Percentiles rank a stretch among this genome's conserved stretches.
Evolutionary conservation across 2,113 vertebrate species (phyloP).

Genomic region (Dryoscopus gambensis): DNA sequence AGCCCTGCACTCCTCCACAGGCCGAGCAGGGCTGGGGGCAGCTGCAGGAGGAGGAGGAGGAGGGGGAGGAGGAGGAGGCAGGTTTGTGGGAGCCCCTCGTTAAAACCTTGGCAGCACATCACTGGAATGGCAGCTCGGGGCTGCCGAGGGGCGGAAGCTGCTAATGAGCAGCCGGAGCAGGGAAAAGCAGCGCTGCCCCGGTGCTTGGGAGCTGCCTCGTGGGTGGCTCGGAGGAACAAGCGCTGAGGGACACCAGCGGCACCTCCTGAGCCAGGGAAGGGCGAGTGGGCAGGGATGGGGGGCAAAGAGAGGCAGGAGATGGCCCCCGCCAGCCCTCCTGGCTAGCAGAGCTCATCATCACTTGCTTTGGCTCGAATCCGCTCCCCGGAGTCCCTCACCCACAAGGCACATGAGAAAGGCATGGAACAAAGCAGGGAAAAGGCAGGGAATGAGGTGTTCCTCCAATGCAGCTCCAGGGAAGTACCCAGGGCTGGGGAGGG

Average conservation of each 20-base stretch:
- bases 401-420: not conserved
- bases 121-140: not conserved
- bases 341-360: fast-evolving
- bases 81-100: conserved; percentile 9
- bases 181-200: not conserved
- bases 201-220: not conserved
- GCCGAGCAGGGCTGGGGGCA: not conserved
- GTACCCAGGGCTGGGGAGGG: not conserved
- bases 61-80: not conserved
- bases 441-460: not conserved
- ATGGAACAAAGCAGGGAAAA: not conserved
- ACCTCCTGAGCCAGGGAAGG: not conserved
- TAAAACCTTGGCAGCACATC: conserved; percentile 43
- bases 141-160: not conserved
- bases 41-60: not conserved
- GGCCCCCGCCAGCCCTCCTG: not conserved
- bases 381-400: too few relatives aligned
- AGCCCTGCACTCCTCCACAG: not conserved
- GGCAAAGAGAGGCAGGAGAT: not conserved
- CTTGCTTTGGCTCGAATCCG: not conserved
- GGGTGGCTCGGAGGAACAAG: not conserved
- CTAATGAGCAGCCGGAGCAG: not conserved
- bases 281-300: not conserved
- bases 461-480: not conserved
- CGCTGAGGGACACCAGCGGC: not conserved